Conservation (phyloP, 92 coral and sea anemone genomes). For the Galaxea fascicularis region DNA sequence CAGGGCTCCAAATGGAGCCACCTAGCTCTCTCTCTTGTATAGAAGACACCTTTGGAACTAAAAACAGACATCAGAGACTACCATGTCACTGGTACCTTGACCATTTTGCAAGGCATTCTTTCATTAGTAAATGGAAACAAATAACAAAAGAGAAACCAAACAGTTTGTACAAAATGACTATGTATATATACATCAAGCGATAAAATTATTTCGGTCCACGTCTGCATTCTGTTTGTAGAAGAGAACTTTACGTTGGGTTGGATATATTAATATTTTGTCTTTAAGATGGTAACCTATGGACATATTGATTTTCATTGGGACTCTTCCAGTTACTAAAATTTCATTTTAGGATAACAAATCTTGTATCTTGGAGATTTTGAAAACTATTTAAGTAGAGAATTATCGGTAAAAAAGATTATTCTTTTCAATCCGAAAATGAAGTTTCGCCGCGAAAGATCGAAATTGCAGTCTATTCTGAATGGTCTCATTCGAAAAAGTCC, state of each 20-base stretch:
- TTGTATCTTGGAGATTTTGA: too few species aligned
- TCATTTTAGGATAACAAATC: too few species aligned
- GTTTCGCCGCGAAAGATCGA: too few species aligned
- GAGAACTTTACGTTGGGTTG: background rate
- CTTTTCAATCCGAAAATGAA: too few species aligned
- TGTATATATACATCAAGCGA: background rate
- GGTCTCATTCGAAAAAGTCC: too few species aligned
- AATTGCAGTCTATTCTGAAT: too few species aligned
- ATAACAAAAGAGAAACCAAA: background rate
- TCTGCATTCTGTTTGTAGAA: background rate
- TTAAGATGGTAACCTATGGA: background rate
- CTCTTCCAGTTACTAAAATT: too few species aligned
- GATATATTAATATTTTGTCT: background rate
- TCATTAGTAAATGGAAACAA: slow-evolving; percentile 4
- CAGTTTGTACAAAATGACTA: slow-evolving; percentile 7
- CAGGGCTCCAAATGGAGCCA: too few species aligned
- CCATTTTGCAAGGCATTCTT: background rate
- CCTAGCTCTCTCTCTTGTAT: background rate
- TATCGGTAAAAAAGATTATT: too few species aligned
- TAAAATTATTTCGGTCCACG: background rate
- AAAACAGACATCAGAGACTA: background rate
- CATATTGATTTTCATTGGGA: background rate
- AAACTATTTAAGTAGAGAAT: too few species aligned
- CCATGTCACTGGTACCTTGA: background rate
- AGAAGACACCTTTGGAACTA: background rate